Evolutionary conservation across 2,888 invertebrate genomes (phyloP), one percentile per base, ranked within the genome.

Genomic region (Gari tellinella): DNA sequence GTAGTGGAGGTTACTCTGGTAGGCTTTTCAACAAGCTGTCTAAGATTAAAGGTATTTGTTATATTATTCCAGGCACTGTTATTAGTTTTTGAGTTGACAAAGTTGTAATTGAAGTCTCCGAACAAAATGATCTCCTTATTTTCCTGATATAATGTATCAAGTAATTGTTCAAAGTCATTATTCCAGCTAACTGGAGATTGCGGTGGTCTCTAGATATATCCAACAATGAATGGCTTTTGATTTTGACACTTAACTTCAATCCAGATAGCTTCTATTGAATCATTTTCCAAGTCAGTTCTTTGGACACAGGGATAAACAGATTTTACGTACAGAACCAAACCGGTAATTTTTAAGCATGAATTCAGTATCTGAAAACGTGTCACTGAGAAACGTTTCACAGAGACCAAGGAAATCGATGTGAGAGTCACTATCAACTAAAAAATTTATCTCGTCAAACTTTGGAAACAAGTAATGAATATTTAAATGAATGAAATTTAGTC

Each of bases 141-240:
- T 25, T 49, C 49, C 1, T 2, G 19, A 12, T 49, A 49, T 7
- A 49, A 10, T 49, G 15, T 23, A 1, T 61, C 61, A n/a, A 61
- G 17, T 3, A 38, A 41, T 14, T 23, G 2, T 41, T 61, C 61
- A 5, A 61, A 2, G 2, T 25, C 19, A 15, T 49, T 25, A 51
- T 51, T 51, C 61, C 61, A 61, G 19, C 3, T 52, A 1, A 26
- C 12, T n/a, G 14, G 26, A n/a, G 61, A 51, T 7, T 51, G 51
- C 25, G 61, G 61, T 1, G 61, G 51, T 25, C 61, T 25, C 19
- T 61, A 61, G 3, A 61, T 41, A 41, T 51, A 61, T 19, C 61
- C 61, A 41, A 51, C 12, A 23, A 61, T 14, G 21, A 61, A 52
- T 21, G 61, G 4, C 25, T 61, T 61, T 40, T 61, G 61, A 12